Conservation (phyloP, 2,888 invertebrate species). For the Callyntrura sp. region DNA sequence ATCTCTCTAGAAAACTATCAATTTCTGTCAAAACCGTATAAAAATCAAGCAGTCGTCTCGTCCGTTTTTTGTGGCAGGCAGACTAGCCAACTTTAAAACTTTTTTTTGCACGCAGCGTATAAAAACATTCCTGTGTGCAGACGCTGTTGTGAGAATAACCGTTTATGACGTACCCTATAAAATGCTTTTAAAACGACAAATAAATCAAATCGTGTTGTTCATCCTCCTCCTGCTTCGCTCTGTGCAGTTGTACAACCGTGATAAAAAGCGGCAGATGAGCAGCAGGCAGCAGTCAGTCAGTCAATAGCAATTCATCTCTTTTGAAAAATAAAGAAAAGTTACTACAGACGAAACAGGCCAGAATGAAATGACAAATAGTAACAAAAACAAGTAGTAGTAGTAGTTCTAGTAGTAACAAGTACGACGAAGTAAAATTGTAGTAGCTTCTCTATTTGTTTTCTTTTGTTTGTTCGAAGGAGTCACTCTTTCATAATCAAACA, state of each 20-base stretch:
- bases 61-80: background rate
- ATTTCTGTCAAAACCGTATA: slow-evolving; percentile 68
- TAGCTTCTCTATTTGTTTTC: slow-evolving; percentile 44
- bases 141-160: background rate
- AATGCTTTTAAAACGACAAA: slow-evolving; percentile 60
- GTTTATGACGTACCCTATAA: slow-evolving; percentile 29
- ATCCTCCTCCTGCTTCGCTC: background rate
- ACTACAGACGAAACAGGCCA: background rate
- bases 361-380: slow-evolving; percentile 11
- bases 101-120: background rate
- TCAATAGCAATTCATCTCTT: slow-evolving; percentile 73
- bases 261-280: slow-evolving; percentile 63
- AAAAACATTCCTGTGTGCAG: background rate
- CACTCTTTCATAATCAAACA: slow-evolving; percentile 19
- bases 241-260: slow-evolving; percentile 37
- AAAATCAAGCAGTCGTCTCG: slow-evolving; percentile 65
- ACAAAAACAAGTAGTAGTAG: slow-evolving; percentile 4
- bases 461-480: slow-evolving; percentile 32
- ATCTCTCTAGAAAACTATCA: slow-evolving; percentile 65
- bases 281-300: slow-evolving; percentile 72
- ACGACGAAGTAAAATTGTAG: slow-evolving; percentile 18
- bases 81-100: no score
- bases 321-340: slow-evolving; percentile 42
- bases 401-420: background rate
- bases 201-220: slow-evolving; percentile 41